Base-by-base conservation (phyloP, 2,888 invertebrate species). In the Cantharis rufa region DNA sequence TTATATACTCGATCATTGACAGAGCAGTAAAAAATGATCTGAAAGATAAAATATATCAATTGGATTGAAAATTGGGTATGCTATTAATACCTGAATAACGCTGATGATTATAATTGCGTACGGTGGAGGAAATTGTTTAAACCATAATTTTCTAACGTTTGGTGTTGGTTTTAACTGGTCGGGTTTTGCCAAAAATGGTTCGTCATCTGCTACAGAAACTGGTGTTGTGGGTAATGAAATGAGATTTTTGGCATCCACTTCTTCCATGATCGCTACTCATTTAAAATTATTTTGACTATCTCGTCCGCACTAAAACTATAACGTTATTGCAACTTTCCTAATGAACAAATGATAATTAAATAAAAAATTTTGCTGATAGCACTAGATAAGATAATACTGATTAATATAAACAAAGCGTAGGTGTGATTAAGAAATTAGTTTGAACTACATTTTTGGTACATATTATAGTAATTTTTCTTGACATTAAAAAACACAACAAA, bases 81-180 rank as follows among this genome's bases (percentile, higher is more conserved):
- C n/a, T 9, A n/a, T n/a, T n/a, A 71, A 72, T 24, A 87, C 87
- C 84, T 87, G 85, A 75, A 87, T 76, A 72, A 86, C 69, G 81
- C 87, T 87, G 48, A 84, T 84, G 64, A 80, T 79, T 64, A 86
- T 66, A 70, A 87, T 84, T 61, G 85, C 86, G 72, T 84, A 82
- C 5, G 88, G 88, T 10, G 85, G 81, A 75, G 85, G 83, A 69
- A 83, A 79, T 62, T 82, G 81, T 16, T 77, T 76, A 62, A 82
- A 77, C 79, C 81, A 81, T 62, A 80, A 79, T n/a, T 21, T 70
- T 74, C 70, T 80, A 72, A 76, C 79, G 24, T 73, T 80, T 72
- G 77, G 80, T 63, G 76, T 73, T 74, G 79, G 78, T 18, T 78
- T 72, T 72, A 69, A 79, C 71, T 72, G 72, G 68, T 70, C 74